These are phyloP conservation scores for Raja brachyura DNA, from an alignment of 2,113 vertebrate genomes.

Conservation along the genomic window DNA sequence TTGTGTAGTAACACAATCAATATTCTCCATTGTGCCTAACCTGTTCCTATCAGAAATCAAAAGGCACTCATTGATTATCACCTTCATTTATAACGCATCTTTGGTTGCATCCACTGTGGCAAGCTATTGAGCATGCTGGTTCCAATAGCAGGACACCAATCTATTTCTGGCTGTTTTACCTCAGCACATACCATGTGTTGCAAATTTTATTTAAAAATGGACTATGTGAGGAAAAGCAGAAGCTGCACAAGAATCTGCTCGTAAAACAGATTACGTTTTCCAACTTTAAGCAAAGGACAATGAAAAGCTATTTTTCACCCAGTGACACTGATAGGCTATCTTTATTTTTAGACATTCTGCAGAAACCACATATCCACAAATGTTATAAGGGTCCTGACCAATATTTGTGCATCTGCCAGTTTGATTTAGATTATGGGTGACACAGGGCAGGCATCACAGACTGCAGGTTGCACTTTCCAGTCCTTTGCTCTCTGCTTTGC, in stretches of 20 bases:
- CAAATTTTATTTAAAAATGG: constrained; percentile 34
- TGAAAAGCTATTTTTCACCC: constrained; percentile 47
- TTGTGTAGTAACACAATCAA: not conserved
- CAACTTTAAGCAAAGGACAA: constrained; percentile 42
- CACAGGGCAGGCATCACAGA: constrained; percentile 33
- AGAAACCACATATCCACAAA: constrained; percentile 42
- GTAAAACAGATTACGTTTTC: constrained; percentile 40
- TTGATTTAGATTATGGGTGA: constrained; percentile 45
- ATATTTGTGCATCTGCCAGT: constrained; percentile 33
- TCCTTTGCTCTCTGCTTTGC: constrained; percentile 40
- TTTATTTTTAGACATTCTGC: constrained; percentile 45
- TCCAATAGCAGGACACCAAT: not conserved
- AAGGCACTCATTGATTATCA: not conserved
- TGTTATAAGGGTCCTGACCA: constrained; percentile 38
- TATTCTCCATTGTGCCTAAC: not conserved
- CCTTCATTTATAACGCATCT: not conserved
- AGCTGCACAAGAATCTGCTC: constrained; percentile 39
- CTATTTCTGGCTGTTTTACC: not conserved
- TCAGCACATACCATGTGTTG: not conserved
- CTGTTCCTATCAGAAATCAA: not conserved
- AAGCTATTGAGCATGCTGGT: not conserved
- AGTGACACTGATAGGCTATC: constrained; percentile 39
- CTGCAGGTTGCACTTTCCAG: constrained; percentile 1
- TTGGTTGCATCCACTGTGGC: not conserved
- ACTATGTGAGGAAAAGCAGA: constrained; percentile 8